Evolutionary conservation across 2,888 invertebrate species (phyloP), one percentile per base, ranked within the genome.

Genomic region (Andricus quercusramuli): DNA sequence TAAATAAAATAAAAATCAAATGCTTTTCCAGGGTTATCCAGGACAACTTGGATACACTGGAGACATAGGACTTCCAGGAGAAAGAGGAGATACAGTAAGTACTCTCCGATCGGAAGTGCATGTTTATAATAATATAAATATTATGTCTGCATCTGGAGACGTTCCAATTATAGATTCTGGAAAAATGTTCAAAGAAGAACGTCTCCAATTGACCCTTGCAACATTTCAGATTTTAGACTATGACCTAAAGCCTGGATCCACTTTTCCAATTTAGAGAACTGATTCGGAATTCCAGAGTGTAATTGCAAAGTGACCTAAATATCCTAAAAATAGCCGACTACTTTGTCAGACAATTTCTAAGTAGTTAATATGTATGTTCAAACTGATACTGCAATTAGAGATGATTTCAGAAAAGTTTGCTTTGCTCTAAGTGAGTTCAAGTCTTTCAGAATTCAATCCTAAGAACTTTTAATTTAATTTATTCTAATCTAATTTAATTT

Each of bases 31-130:
- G 92, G 92, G 92, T 51, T 85, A 80, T 47, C 84, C 81, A 51
- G 93, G 93, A 78, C 82, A 84, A 22, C 68, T 76, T n/a, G 93
- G 93, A 20, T 85, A 90, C 51, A 78, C 84, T 6, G 93, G 93
- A 22, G 90, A 90, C 20, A 83, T 83, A 64, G 93, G 93, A n/a
- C 87, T 88, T 77, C 88, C 89, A 47, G 92, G 92, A 78, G 90
- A 90, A 17, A 87, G 88, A 1, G 93, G 93, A 62, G 90, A 91
- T 51, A 81, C 87, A 76, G 93, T 93, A 85, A 90, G 89, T 74
- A 11, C 11, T n/a, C 22, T 25, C 8, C 4, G 1, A 20, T 20
- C 51, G 56, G 32, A 74, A 74, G 37, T 15, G 32, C 11, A 74
- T 74, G 13, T 56, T 74, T 74, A 11, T 56, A 74, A 56, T n/a